Conservation (phyloP, 2,113 vertebrate species). For the Sylvia atricapilla region DNA sequence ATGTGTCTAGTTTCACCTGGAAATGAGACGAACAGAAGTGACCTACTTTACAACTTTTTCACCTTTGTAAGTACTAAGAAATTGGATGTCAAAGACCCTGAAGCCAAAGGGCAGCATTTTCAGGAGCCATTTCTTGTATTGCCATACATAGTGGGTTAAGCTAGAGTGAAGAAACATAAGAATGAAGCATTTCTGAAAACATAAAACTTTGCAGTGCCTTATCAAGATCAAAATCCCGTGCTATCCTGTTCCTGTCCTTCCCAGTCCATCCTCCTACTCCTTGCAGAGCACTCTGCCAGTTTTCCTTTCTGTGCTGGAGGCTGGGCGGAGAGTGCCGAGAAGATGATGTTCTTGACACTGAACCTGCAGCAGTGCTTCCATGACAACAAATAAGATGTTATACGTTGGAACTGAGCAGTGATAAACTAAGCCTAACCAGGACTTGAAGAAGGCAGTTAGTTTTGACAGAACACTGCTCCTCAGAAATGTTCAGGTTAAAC, state of each 20-base stretch:
- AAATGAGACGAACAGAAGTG: background rate
- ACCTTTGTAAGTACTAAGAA: background rate
- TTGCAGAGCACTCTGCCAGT: background rate
- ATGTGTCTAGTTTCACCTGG: background rate
- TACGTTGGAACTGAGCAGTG: background rate
- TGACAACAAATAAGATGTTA: constrained; percentile 69
- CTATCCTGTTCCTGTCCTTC: background rate
- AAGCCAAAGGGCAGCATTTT: background rate
- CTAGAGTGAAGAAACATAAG: background rate
- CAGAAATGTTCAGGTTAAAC: background rate
- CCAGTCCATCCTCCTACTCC: background rate
- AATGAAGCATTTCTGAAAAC: background rate
- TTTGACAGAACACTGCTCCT: background rate
- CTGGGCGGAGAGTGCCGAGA: rapidly evolving
- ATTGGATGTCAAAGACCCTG: background rate
- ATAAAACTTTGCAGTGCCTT: background rate
- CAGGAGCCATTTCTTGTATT: background rate
- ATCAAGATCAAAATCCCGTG: background rate
- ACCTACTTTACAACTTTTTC: background rate
- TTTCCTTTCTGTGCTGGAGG: background rate
- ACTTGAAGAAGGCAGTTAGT: background rate
- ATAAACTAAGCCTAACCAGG: constrained; percentile 41
- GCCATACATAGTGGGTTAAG: background rate
- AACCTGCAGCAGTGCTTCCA: constrained; percentile 54
- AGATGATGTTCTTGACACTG: constrained; percentile 26